Base-by-base conservation (phyloP, 30 jellyfish, hydroid and myxozoan species). In the Turritopsis rubra region DNA sequence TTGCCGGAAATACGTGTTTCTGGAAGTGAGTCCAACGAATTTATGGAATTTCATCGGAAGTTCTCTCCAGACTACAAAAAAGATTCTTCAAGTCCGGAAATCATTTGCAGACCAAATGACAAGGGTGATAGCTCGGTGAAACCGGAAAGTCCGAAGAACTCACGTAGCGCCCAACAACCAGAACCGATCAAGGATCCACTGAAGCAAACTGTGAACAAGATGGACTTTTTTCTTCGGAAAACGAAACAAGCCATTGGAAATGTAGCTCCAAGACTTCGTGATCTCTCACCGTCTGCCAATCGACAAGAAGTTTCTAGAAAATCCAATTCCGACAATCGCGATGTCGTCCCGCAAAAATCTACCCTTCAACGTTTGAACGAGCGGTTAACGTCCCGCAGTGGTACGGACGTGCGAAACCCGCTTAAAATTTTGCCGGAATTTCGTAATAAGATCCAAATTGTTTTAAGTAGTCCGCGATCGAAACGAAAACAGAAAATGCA, bases 221-320 rank as follows among this genome's bases (percentile, higher is more conserved):
- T 81, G 88, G 90, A 84, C 21, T 80, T 81, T 16, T 66, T 84
- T 52, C 53, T 84, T 41, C 80, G 80, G 18, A 84, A 84, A 74
- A 84, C 90, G 23, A 84, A 74, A 54, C 41, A 81, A 52, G 90
- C 85, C 28, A 80, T 84, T 54, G 28, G 52, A 16, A 74, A 65
- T 72, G 90, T 75, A 29, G 90, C 83, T 7, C 85, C 90, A 1
- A 84, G 75, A 52, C 16, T 75, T 53, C 90, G 90, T 27, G 85
- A 75, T 28, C 23, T 75, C 28, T 84, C 85, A 9, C 79, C 29
- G 54, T 28, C 60, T 21, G 52, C 30, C 4, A 66, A 52, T 30
- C 82, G 88, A 29, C 31, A 66, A 16, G 89, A 75, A 17, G n/a
- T 28, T 18, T 20, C 80, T 20, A 21, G 22, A 0, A 75, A 72